A percentile compares a stretch with the other conserved stretches of the same genome.
These are phyloP conservation scores for Bungarus multicinctus DNA, from an alignment of 2,113 vertebrate species.

Conservation along the genomic window DNA sequence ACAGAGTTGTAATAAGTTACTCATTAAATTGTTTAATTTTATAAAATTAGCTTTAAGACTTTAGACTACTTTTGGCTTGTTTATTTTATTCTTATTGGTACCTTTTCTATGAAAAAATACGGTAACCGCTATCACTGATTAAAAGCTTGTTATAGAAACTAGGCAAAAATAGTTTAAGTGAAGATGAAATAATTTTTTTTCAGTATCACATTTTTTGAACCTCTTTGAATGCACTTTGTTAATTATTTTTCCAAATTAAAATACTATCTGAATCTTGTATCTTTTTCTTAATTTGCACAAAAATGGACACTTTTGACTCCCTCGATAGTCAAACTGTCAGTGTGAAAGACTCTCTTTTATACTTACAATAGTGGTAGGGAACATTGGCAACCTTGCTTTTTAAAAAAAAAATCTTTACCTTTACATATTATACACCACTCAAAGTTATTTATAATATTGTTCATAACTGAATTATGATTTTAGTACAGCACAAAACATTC, in stretches of 20 bases:
- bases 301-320: not conserved
- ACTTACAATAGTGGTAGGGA: not conserved
- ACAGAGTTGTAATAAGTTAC: not conserved
- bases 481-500: not conserved
- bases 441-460: not conserved
- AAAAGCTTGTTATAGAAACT: not conserved
- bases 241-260: not conserved
- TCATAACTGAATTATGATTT: not conserved
- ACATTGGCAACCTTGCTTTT: not conserved
- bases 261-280: not conserved
- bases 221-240: not conserved
- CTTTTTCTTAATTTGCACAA: not conserved
- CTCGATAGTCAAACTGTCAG: not conserved
- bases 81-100: not conserved
- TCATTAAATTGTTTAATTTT: not conserved
- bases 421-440: not conserved
- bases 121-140: not conserved
- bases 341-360: not conserved
- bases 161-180: not conserved
- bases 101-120: slow-evolving; percentile 43
- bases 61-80: not conserved
- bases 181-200: not conserved
- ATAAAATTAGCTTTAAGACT: not conserved
- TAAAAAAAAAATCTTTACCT: too few relatives aligned
- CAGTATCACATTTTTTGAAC: not conserved